Conservation (phyloP, 2,113 vertebrate species). For the Cebus imitator region DNA sequence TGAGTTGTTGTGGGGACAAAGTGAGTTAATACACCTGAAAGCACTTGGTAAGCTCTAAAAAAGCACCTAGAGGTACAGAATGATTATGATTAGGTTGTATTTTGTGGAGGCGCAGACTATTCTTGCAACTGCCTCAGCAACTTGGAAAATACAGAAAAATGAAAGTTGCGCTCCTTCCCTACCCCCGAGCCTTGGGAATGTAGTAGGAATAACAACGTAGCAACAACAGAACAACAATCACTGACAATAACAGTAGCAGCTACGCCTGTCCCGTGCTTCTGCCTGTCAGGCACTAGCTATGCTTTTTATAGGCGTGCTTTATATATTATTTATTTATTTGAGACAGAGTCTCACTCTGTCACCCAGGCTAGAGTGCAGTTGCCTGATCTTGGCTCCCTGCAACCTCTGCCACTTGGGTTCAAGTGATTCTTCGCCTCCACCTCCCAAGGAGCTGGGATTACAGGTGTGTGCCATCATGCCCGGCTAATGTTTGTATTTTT, state of each 20-base stretch:
- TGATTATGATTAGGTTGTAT: background rate
- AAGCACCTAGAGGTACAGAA: fast-evolving
- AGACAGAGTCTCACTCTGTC: too few relatives aligned
- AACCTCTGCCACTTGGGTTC: too few relatives aligned
- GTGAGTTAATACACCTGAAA: background rate
- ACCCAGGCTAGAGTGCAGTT: too few relatives aligned
- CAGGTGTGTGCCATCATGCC: too few relatives aligned
- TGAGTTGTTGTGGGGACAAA: background rate
- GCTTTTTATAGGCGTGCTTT: too few relatives aligned
- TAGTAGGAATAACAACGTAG: background rate
- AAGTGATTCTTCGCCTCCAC: too few relatives aligned
- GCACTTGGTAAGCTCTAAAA: background rate
- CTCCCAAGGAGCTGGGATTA: too few relatives aligned
- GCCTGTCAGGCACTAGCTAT: fast-evolving
- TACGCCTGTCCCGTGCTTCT: background rate
- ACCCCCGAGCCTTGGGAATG: fast-evolving
- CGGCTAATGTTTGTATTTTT: too few relatives aligned
- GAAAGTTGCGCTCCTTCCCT: background rate
- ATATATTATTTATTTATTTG: too few relatives aligned
- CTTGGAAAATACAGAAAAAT: background rate
- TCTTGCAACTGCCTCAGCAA: background rate
- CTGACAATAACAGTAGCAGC: fast-evolving
- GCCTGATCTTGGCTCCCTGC: too few relatives aligned
- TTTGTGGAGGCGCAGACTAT: background rate
- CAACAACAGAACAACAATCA: fast-evolving